phyloP scores from a whole-genome alignment of 2,888 invertebrate species.

The Chrysina gloriosa region DNA sequence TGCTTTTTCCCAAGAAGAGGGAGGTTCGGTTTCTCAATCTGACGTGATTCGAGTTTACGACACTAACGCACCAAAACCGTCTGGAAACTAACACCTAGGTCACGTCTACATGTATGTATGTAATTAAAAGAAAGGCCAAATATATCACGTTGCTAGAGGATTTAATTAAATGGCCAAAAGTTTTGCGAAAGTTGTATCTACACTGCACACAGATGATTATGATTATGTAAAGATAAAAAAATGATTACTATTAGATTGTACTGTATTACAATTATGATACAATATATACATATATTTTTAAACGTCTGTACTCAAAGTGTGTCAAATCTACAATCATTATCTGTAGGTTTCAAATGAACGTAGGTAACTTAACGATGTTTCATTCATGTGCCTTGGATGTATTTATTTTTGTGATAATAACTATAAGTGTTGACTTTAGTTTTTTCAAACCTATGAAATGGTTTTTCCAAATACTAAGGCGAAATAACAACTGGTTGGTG shows the following conservation, averaged over 20 bases:
- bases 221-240: slow-evolving; percentile 36
- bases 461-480: slow-evolving; percentile 5
- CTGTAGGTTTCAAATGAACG: slow-evolving; percentile 24
- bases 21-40: slow-evolving; percentile 93
- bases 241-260: slow-evolving; percentile 35
- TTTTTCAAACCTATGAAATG: slow-evolving; percentile 1
- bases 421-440: slow-evolving; percentile 44
- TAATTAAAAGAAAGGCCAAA: not conserved
- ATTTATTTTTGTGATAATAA: slow-evolving; percentile 50
- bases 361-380: slow-evolving; percentile 31
- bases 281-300: slow-evolving; percentile 37
- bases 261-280: slow-evolving; percentile 41
- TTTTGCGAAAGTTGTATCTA: not conserved
- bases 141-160: not conserved
- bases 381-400: slow-evolving; percentile 44
- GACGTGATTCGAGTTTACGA: slow-evolving; percentile 97
- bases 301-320: slow-evolving; percentile 49
- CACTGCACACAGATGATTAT: not conserved
- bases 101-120: not conserved
- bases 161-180: slow-evolving; percentile 5
- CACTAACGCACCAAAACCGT: slow-evolving; percentile 87
- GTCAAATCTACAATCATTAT: slow-evolving; percentile 48
- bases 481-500: not conserved
- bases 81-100: slow-evolving; percentile 64
- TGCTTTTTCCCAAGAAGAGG: slow-evolving; percentile 99